phyloP scores from a whole-genome alignment of 2,797 vertebrate species.

The Fistularia commersonii region DNA sequence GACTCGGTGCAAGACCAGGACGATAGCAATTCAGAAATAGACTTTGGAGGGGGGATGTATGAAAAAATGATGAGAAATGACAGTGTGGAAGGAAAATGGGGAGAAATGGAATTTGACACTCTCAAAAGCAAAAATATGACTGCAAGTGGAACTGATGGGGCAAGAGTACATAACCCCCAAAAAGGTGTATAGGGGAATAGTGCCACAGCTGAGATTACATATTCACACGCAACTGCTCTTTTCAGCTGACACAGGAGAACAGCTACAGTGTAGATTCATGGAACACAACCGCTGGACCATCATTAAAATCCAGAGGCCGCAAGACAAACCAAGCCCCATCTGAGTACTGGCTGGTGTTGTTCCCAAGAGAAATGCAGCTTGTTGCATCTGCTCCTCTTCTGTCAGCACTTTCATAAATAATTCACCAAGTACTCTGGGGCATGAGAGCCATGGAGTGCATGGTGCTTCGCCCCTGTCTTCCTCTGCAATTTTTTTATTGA shows the following conservation, averaged over 20 bases:
- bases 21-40: conserved; percentile 24
- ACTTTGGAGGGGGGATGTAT: conserved; percentile 1
- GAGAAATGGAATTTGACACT: background rate
- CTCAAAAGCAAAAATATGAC: conserved; percentile 1
- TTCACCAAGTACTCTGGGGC: conserved; percentile 63
- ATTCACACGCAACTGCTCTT: conserved; percentile 47
- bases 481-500: too few relatives aligned
- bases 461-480: too few relatives aligned
- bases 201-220: conserved; percentile 46
- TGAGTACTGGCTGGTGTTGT: conserved; percentile 52
- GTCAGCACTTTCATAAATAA: conserved; percentile 76
- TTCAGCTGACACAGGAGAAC: conserved; percentile 64
- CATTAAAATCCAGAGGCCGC: conserved; percentile 62
- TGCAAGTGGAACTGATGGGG: conserved; percentile 17
- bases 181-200: conserved; percentile 4
- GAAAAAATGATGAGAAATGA: conserved; percentile 21
- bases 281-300: conserved; percentile 62
- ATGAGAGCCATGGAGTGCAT: conserved; percentile 42
- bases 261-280: conserved; percentile 42
- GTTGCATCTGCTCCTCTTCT: conserved; percentile 69
- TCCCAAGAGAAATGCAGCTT: conserved; percentile 63
- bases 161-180: background rate
- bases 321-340: conserved; percentile 58
- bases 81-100: conserved; percentile 13
- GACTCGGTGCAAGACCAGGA: conserved; percentile 19